A percentile compares a stretch with the other conserved stretches of the same genome.
These are phyloP conservation scores for Sinhomidia bicolor DNA, from an alignment of 2,888 invertebrate genomes.

Conservation along the genomic window DNA sequence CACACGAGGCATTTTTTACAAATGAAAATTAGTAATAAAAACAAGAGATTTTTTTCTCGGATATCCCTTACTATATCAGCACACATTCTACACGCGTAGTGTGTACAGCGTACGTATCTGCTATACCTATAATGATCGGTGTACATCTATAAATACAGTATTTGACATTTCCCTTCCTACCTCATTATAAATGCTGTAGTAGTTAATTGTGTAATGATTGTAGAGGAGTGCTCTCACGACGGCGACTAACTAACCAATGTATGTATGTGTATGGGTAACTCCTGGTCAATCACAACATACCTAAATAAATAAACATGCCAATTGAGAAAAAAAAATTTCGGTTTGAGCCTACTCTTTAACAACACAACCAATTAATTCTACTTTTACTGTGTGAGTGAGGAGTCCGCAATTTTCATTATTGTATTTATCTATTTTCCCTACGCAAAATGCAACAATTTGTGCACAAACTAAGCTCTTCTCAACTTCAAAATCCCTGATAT, in stretches of 20 bases:
- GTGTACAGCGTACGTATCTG: too few species aligned
- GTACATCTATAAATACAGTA: not conserved
- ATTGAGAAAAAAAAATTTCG: not conserved
- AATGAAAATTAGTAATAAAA: not conserved
- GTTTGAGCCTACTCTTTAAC: not conserved
- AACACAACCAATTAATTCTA: too few species aligned
- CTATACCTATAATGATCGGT: not conserved
- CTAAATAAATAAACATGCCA: not conserved
- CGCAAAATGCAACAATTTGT: too few species aligned
- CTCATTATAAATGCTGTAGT: not conserved
- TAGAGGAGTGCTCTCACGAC: not conserved
- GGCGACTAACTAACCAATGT: not conserved
- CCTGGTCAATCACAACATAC: not conserved
- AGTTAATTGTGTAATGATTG: not conserved
- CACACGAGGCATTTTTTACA: not conserved
- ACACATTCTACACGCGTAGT: too few species aligned
- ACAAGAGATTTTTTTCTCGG: not conserved
- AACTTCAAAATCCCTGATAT: not conserved
- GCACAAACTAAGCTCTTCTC: too few species aligned
- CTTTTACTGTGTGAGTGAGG: too few species aligned
- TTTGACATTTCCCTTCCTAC: not conserved
- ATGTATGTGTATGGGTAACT: too few species aligned
- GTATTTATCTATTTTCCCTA: too few species aligned
- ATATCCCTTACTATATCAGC: not conserved
- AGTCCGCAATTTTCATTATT: not conserved